Evolutionary conservation across 2,888 invertebrate genomes (phyloP), one percentile per base, ranked within the genome.

Genomic region (Sphinx pinastri): DNA sequence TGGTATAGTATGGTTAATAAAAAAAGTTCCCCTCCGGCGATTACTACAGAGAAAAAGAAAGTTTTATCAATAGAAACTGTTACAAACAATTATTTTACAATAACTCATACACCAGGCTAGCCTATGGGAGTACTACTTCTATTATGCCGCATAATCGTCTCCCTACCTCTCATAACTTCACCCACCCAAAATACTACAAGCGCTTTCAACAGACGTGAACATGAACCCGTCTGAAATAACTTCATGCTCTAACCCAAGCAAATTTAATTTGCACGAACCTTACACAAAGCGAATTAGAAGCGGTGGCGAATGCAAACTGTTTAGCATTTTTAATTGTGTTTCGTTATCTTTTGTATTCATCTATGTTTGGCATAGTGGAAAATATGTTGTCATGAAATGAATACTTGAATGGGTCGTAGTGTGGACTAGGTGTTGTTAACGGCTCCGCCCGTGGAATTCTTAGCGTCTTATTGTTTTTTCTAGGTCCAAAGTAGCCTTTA

Each of bases 241-340:
- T 70, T 71, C 68, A 63, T 52, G 60, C 60, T 66, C 72, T 73
- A 75, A 71, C 72, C 52, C 72, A 60, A 72, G 73, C 72, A 75
- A 75, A 73, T 73, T 74, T 71, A 75, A 75, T 75, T 75, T 75
- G 57, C 58, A 58, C 67, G 72, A 71, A 71, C 66, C 57, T 8
- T 11, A 66, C 67, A 25, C 58, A 68, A 63, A 68, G 55, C 60
- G 60, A 63, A 63, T 68, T 71, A 58, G 63, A 68, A 45, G 38
- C 60, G 10, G 13, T 49, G 59, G 52, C 58, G 19, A 55, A 55
- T 55, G 54, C 45, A 19, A 57, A 19, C n/a, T 47, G 54, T 38
- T 54, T 19, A 19, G 47, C 51, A 52, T 69, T 45, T 54, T 52
- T 63, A 63, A 54, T 69, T 63, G 54, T 38, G 69, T 63, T 69